phyloP scores from a whole-genome alignment of 2,888 invertebrate genomes.

The Drosophila paramelanica region DNA sequence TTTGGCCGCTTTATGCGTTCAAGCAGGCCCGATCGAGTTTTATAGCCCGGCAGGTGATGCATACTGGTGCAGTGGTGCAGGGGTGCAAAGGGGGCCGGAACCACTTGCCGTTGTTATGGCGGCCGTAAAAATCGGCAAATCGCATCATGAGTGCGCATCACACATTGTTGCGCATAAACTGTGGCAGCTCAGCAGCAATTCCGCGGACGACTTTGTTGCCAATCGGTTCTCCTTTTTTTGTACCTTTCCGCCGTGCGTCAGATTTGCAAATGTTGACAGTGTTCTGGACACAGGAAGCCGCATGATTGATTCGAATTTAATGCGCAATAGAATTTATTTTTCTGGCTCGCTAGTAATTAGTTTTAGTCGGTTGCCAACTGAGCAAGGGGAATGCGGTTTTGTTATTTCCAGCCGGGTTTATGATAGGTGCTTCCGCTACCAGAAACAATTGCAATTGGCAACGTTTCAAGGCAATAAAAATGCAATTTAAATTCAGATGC shows the following conservation, averaged over 20 bases:
- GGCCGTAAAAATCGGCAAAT: slow-evolving; percentile 66
- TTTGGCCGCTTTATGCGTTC: slow-evolving; percentile 58
- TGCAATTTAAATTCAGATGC: slow-evolving; percentile 14
- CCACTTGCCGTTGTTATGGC: slow-evolving; percentile 56
- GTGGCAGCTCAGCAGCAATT: background rate
- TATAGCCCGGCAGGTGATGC: slow-evolving; percentile 49
- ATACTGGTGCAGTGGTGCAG: background rate
- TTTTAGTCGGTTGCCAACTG: slow-evolving; percentile 61
- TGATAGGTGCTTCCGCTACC: slow-evolving; percentile 60
- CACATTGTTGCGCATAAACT: slow-evolving; percentile 57
- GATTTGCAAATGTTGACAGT: slow-evolving; percentile 51
- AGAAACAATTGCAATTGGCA: slow-evolving; percentile 52
- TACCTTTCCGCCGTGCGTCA: slow-evolving; percentile 20
- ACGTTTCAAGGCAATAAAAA: slow-evolving; percentile 46
- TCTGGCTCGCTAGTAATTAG: slow-evolving; percentile 63
- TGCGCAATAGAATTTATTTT: slow-evolving; percentile 51
- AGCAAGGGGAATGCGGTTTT: slow-evolving; percentile 16
- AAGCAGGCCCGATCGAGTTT: slow-evolving; percentile 43
- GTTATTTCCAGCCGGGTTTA: slow-evolving; percentile 51
- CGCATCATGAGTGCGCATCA: slow-evolving; percentile 49
- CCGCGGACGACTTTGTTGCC: slow-evolving; percentile 43
- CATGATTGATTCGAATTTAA: slow-evolving; percentile 77
- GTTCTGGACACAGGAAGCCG: slow-evolving; percentile 28
- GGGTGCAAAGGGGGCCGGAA: slow-evolving; percentile 2
- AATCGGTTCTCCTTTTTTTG: slow-evolving; percentile 19